Evolutionary conservation across 2,888 invertebrate genomes (phyloP).

Genomic region (Leucozona laternaria): DNA sequence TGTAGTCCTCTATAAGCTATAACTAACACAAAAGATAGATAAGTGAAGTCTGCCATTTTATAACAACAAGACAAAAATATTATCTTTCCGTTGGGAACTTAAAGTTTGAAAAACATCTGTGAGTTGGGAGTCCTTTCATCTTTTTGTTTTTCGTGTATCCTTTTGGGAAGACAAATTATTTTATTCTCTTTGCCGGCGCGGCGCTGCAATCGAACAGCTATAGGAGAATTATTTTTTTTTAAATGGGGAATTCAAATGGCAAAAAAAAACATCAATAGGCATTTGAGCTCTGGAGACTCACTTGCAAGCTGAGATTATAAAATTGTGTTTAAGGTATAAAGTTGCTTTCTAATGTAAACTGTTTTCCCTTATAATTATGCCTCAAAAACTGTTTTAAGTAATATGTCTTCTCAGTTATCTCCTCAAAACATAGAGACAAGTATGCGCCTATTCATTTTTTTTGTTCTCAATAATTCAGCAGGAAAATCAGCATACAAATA

Average conservation of each 20-base stretch:
- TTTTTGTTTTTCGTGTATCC: not conserved
- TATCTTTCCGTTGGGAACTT: slow-evolving; percentile 64
- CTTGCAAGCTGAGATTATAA: not conserved
- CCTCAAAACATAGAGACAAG: no score
- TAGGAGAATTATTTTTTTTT: not conserved
- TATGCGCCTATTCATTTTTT: no score
- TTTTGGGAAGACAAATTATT: slow-evolving; percentile 2
- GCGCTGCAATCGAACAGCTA: slow-evolving; percentile 11
- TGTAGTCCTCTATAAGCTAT: not conserved
- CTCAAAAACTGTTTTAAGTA: no score
- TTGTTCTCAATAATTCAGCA: no score
- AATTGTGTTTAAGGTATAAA: not conserved
- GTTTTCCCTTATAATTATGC: no score
- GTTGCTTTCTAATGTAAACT: no score
- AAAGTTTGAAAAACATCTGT: slow-evolving; percentile 69
- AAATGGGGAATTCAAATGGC: not conserved
- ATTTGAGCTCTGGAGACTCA: not conserved
- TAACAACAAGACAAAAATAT: slow-evolving; percentile 63
- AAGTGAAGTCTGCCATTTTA: slow-evolving; percentile 44
- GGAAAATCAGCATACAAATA: no score
- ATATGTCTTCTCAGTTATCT: no score
- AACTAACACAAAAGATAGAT: slow-evolving; percentile 38
- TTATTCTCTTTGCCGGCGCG: not conserved
- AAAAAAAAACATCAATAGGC: slow-evolving; percentile 24
- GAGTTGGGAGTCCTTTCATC: slow-evolving; percentile 13